Evolutionary conservation across 2,113 vertebrate genomes (phyloP), one percentile per base, ranked within the genome.

Genomic region (Peromyscus californicus): DNA sequence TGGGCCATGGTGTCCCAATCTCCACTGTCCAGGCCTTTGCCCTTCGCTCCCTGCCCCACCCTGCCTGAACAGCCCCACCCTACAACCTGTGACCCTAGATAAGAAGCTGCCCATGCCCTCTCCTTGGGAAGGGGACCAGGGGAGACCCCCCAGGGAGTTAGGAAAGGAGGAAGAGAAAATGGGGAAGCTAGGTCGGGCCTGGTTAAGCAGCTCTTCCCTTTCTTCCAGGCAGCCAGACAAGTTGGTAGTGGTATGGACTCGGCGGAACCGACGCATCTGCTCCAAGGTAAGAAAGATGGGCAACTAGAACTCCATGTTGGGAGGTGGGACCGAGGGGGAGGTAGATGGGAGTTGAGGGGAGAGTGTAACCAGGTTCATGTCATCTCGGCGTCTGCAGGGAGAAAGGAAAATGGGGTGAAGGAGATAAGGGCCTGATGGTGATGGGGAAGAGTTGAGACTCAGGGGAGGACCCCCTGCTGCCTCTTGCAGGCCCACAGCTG

Each of bases 181-280:
- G 54, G 67, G 79, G 90, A 42, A 67, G 21, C 33, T 17, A 39
- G 67, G n/a, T 24, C 16, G 61, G 19, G 48, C 63, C 90, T 83
- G 31, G 51, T 92, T 85, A 69, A 95, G 48, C 4, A 24, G 17
- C 11, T 42, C 54, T 54, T 78, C 39, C 16, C 36, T 39, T 17
- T 1, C 31, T 10, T 2, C 57, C 91, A 99, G 99, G 99, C 99
- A 99, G 96, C 99, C 99, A 0, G 99, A 99, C 98, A 99, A 99
- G 97, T 98, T 99, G 96, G 98, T 99, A 83, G 99, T 99, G 95
- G 99, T 99, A 36, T 99, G 99, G 99, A 99, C 99, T 72, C 98
- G 99, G 85, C 98, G 99, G 97, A 99, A 99, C 98, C 98, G 99
- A 33, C 99, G 99, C 24, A 98, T 99, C 98, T 99, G 99, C 96